These are phyloP conservation scores for Cylindroiulus punctatus DNA, from an alignment of 2,888 invertebrate genomes.

Conservation along the genomic window DNA sequence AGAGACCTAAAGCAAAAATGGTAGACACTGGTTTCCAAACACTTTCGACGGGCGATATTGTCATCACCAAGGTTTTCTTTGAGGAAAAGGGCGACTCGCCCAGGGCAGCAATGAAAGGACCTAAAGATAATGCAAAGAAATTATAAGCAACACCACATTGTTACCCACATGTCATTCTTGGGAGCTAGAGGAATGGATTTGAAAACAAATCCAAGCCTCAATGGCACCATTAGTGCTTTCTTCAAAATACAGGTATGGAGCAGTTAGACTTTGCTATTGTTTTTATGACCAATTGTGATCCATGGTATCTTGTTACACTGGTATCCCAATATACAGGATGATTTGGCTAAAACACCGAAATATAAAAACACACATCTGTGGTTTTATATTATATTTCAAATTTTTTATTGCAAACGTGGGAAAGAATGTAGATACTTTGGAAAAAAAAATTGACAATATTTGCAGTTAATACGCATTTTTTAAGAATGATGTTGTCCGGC, in stretches of 20 bases:
- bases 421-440: too few species aligned
- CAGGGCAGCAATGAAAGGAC: not conserved
- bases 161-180: not conserved
- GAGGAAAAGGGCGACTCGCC: slow-evolving; percentile 58
- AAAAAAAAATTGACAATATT: too few species aligned
- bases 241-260: not conserved
- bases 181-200: not conserved
- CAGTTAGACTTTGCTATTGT: not conserved
- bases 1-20: slow-evolving; percentile 48
- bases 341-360: too few species aligned
- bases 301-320: not conserved
- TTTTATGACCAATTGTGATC: not conserved
- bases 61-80: slow-evolving; percentile 72
- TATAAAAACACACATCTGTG: too few species aligned
- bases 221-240: not conserved
- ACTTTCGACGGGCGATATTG: slow-evolving; percentile 89
- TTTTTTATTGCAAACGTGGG: too few species aligned
- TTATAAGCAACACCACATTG: not conserved
- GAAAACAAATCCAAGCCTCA: not conserved
- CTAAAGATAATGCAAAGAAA: not conserved
- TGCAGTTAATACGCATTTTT: too few species aligned
- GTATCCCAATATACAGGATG: not conserved
- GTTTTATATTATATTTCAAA: too few species aligned
- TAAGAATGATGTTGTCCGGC: too few species aligned
- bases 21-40: slow-evolving; percentile 79